Evolutionary conservation across 2,888 invertebrate genomes (phyloP).

Genomic region (Pelosia muscerda): DNA sequence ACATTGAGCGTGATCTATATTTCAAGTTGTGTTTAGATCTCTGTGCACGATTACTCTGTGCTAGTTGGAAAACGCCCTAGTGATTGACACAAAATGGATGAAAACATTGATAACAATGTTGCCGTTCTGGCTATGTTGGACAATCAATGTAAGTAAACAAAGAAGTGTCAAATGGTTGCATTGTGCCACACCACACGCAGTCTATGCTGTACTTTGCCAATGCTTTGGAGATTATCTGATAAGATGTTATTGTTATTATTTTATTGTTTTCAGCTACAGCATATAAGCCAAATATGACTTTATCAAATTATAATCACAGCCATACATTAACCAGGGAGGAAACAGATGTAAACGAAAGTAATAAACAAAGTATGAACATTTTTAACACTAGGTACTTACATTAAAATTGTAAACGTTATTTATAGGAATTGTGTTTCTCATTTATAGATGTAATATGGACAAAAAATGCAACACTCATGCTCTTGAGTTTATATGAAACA

Average conservation of each 20-base stretch:
- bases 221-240: not conserved
- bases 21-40: not conserved
- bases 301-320: constrained; percentile 59
- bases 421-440: constrained; percentile 5
- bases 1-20: not conserved
- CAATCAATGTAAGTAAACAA: constrained; percentile 64
- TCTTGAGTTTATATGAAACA: constrained; percentile 71
- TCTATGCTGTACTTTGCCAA: not conserved
- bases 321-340: constrained; percentile 63
- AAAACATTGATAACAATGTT: constrained; percentile 71
- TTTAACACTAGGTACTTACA: constrained; percentile 13
- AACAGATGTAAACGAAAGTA: constrained; percentile 62
- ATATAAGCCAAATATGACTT: constrained; percentile 63
- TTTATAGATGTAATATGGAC: constrained; percentile 72
- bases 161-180: constrained; percentile 13
- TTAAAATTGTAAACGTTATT: not conserved
- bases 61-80: constrained; percentile 51
- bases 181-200: not conserved
- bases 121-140: constrained; percentile 73
- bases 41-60: constrained; percentile 13
- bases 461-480: constrained; percentile 69
- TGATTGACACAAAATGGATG: constrained; percentile 61
- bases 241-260: not conserved
- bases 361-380: constrained; percentile 68
- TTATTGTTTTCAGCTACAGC: constrained; percentile 53